A percentile compares a stretch with the other conserved stretches of the same genome.
Conservation (phyloP, 1,140 invertebrate genomes). For the Melipona quadrifasciata region DNA sequence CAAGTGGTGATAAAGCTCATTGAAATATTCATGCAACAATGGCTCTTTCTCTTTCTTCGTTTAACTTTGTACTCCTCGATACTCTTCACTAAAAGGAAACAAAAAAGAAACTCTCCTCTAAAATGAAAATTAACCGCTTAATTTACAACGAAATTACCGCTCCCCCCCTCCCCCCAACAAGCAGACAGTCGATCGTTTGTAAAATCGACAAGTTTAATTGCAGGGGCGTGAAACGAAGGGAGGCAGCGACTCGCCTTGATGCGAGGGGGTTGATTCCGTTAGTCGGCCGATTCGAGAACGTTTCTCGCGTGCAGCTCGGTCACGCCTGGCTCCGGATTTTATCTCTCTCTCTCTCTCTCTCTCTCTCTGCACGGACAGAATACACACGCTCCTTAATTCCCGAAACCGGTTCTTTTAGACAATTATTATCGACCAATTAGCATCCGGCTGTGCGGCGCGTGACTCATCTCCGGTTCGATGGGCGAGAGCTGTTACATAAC, state of each 20-base stretch:
- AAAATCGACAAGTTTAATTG: neutral
- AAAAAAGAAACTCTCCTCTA: neutral
- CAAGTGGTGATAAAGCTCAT: neutral
- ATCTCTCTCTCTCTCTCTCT: neutral
- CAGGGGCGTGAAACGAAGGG: no score
- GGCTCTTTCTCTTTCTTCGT: neutral
- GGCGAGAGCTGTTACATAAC: conserved; percentile 20
- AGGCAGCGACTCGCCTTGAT: neutral
- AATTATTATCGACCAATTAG: conserved; percentile 49
- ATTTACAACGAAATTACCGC: neutral
- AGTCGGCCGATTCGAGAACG: neutral
- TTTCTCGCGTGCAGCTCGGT: neutral
- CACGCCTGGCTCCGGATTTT: conserved; percentile 6
- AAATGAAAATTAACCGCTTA: neutral
- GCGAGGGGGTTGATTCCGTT: neutral
- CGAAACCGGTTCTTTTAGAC: conserved; percentile 45
- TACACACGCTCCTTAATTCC: neutral
- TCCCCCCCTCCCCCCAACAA: neutral
- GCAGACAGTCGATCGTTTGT: neutral
- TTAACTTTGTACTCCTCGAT: no score
- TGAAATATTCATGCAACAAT: neutral
- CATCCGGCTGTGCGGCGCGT: conserved; percentile 10
- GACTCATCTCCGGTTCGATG: conserved; percentile 20
- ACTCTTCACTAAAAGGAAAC: no score
- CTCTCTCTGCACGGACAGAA: neutral